These are phyloP conservation scores for Macrobrachium rosenbergii DNA, from an alignment of 1,140 invertebrate genomes.

Conservation along the genomic window DNA sequence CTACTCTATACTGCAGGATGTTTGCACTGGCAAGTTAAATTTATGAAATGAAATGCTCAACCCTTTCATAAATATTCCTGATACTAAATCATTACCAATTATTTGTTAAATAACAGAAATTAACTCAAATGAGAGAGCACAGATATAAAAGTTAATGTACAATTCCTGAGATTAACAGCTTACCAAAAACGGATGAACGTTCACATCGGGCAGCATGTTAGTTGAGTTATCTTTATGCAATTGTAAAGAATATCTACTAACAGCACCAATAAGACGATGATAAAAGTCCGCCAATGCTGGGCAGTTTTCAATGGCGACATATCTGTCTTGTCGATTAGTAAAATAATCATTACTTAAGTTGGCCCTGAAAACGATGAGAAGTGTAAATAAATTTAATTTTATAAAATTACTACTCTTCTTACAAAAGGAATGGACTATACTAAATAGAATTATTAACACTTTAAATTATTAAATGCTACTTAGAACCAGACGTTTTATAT, in stretches of 20 bases:
- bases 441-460: no score
- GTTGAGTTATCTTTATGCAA: conserved; percentile 67
- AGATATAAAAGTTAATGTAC: background rate
- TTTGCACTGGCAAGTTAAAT: no score
- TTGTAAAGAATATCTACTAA: conserved; percentile 74
- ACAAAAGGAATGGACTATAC: no score
- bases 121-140: no score
- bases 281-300: conserved; percentile 88
- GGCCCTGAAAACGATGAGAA: conserved; percentile 76
- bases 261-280: conserved; percentile 73
- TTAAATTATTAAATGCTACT: no score
- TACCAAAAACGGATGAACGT: conserved; percentile 50
- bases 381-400: no score
- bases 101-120: no score
- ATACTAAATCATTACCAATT: no score
- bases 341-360: conserved; percentile 99
- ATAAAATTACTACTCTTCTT: no score
- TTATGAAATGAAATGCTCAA: background rate
- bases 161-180: background rate
- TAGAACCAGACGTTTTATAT: no score
- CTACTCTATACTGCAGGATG: no score
- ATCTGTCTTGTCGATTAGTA: conserved; percentile 96
- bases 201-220: background rate
- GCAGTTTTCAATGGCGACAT: conserved; percentile 89
- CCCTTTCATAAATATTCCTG: background rate